phyloP scores from a whole-genome alignment of 1,140 invertebrate genomes.

The Eubasilissa regina region DNA sequence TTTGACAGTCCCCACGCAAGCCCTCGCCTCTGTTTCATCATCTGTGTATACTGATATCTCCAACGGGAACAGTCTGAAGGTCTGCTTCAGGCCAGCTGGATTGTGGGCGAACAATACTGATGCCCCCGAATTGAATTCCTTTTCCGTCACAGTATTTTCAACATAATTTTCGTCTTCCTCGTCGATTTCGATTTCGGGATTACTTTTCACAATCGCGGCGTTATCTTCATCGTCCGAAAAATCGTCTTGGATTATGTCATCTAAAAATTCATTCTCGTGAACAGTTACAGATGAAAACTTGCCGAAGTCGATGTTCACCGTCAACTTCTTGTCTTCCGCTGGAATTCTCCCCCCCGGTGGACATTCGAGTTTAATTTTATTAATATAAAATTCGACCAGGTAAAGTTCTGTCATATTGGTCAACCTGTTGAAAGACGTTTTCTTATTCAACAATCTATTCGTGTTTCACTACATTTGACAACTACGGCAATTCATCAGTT shows the following conservation, averaged over 20 bases:
- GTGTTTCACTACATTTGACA: no score
- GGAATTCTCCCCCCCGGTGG: background rate
- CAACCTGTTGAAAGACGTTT: constrained; percentile 44
- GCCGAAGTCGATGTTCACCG: constrained; percentile 41
- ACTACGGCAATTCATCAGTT: no score
- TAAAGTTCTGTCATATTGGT: constrained; percentile 44
- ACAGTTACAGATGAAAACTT: constrained; percentile 35
- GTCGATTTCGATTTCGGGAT: background rate
- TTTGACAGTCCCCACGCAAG: constrained; percentile 29
- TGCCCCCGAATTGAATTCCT: constrained; percentile 29
- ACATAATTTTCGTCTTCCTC: background rate
- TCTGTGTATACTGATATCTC: constrained; percentile 41
- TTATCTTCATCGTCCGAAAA: constrained; percentile 6
- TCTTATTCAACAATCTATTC: background rate
- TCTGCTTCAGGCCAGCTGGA: constrained; percentile 29
- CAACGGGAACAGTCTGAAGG: constrained; percentile 30
- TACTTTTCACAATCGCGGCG: background rate
- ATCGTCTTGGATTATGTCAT: constrained; percentile 17
- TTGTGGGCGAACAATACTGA: constrained; percentile 39
- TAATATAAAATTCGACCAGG: constrained; percentile 41
- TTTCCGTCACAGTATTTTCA: constrained; percentile 31
- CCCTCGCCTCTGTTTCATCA: constrained; percentile 23
- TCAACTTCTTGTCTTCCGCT: constrained; percentile 35
- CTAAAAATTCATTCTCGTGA: constrained; percentile 28
- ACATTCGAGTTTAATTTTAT: constrained; percentile 24